Conservation (phyloP, 2,888 invertebrate genomes). For the Danaus chrysippus region DNA sequence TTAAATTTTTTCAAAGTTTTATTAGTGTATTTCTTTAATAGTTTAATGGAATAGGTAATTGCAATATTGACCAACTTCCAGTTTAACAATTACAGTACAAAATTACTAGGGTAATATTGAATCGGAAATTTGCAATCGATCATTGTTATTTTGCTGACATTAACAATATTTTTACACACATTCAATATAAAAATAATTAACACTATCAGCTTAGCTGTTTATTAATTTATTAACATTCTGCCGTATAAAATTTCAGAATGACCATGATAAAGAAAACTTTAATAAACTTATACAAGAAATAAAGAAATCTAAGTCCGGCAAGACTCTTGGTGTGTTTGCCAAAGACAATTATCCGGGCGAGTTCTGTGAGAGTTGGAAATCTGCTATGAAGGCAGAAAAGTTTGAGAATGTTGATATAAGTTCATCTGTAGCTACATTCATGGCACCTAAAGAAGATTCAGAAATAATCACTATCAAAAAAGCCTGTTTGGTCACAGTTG, state of each 20-base stretch:
- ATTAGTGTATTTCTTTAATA: no score
- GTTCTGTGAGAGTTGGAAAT: constrained; percentile 95
- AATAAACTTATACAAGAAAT: constrained; percentile 88
- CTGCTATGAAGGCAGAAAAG: constrained; percentile 84
- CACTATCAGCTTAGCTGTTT: neutral
- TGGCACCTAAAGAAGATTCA: constrained; percentile 96
- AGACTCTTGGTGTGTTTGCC: constrained; percentile 91
- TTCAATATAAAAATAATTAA: no score
- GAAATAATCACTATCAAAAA: constrained; percentile 95
- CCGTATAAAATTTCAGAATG: constrained; percentile 77
- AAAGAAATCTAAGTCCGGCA: constrained; percentile 92
- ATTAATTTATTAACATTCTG: neutral
- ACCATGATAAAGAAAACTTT: constrained; percentile 96
- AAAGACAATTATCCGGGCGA: constrained; percentile 97
- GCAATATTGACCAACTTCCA: no score
- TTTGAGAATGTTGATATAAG: constrained; percentile 94
- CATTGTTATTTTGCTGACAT: no score
- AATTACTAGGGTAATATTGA: no score
- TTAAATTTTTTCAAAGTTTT: no score
- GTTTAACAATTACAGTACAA: no score
- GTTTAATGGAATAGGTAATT: no score
- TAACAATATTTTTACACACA: no score
- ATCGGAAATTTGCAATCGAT: no score
- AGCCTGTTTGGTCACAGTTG: constrained; percentile 94
- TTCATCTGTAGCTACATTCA: constrained; percentile 89